Base-by-base conservation (phyloP, 2,113 vertebrate species). In the Ophthalmolycus amberensis region DNA sequence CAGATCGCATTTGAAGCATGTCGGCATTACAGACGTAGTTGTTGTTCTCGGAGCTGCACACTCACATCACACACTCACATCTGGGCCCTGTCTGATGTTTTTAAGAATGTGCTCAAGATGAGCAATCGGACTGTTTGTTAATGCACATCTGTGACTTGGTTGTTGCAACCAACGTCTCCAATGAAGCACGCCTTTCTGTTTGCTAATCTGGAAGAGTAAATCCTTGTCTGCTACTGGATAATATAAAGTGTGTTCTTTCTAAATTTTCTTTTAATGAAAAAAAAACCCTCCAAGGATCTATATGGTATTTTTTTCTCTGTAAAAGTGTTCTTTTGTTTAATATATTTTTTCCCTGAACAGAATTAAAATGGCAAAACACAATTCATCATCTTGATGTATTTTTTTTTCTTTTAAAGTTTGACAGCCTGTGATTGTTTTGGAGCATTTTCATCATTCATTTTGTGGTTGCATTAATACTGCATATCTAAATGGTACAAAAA, bases 111-210 rank as follows among this genome's bases (percentile, higher is more conserved):
- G 16, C 75, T 85, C 52, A 44, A 80, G 78, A 92, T n/a, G 58
- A 88, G 66, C 79, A 89, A 91, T 87, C 76, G 79, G 85, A 84
- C 71, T 65, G 37, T 84, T 85, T 89, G 68, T 87, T 65, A 82
- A 78, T 48, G 71, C 79, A 72, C 83, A 84, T 83, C 79, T 88
- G 85, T 73, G 70, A 79, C 71, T 79, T 69, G 48, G 29, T 64
- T 65, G 40, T 34, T 75, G 83, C 81, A 60, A 69, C 46, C 34
- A 22, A 44, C 58, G 10, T 75, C 80, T 56, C 29, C 22, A 37
- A 6, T 80, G 75, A 87, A 82, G 54, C 25, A 10, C 6, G 29
- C 22, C 10, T 44, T 62, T 86, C 70, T 83, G 37, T 81, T 82
- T 80, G 40, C 77, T 84, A 76, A 79, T 77, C 56, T 85, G 71